phyloP scores from a whole-genome alignment of 2,797 vertebrate species.

The Numenius phaeopus region DNA sequence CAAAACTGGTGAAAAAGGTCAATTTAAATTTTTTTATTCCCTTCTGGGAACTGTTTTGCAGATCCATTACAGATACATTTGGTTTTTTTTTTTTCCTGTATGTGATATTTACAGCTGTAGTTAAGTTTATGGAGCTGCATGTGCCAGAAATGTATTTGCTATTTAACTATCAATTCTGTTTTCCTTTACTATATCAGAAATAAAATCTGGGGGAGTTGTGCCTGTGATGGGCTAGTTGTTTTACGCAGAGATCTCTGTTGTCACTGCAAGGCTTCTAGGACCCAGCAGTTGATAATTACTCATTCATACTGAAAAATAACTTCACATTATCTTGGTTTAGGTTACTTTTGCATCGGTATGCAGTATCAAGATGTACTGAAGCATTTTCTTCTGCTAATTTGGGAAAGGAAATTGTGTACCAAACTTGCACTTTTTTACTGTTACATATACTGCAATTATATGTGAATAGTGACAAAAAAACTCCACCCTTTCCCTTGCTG shows the following conservation, averaged over 20 bases:
- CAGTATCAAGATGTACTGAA: not conserved
- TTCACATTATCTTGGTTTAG: not conserved
- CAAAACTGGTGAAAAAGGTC: not conserved
- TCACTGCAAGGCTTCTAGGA: not conserved
- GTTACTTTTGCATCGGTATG: not conserved
- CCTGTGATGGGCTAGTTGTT: not conserved
- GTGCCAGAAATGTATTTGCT: not conserved
- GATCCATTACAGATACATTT: not conserved
- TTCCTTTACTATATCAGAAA: not conserved
- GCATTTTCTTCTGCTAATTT: not conserved
- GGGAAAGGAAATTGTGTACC: not conserved
- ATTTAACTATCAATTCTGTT: not conserved
- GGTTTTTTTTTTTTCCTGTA: rapidly evolving
- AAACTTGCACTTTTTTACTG: not conserved
- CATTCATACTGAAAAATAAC: not conserved
- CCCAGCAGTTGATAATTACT: not conserved
- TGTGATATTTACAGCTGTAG: not conserved
- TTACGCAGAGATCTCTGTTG: not conserved
- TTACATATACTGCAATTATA: not conserved
- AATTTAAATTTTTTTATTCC: not conserved
- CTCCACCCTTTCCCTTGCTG: not conserved
- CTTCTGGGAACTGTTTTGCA: not conserved
- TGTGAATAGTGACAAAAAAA: not conserved
- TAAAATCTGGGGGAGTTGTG: not conserved
- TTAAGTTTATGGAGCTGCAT: not conserved